These are phyloP conservation scores for Parnassius smintheus DNA, from an alignment of 2,888 invertebrate species.

Conservation along the genomic window DNA sequence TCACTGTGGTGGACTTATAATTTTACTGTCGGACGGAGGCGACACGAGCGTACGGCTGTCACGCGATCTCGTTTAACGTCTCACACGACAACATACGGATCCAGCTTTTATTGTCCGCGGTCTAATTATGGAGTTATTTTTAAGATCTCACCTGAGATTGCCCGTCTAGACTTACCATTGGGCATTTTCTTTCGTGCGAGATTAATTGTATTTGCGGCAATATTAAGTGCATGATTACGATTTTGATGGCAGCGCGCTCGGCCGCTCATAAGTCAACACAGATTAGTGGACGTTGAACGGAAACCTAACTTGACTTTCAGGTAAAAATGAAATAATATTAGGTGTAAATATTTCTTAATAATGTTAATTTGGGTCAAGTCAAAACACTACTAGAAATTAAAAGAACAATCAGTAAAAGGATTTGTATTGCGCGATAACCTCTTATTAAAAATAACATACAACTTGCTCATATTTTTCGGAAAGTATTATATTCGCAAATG, in stretches of 20 bases:
- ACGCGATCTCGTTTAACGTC: constrained; percentile 59
- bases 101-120: constrained; percentile 69
- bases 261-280: constrained; percentile 30
- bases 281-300: constrained; percentile 24
- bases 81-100: constrained; percentile 64
- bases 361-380: constrained; percentile 9
- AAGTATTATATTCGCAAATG: no score
- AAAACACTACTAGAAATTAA: neutral
- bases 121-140: constrained; percentile 69
- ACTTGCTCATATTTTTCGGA: no score
- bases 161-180: constrained; percentile 62
- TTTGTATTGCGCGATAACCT: no score
- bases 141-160: constrained; percentile 72
- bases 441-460: no score
- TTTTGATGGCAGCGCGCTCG: constrained; percentile 52
- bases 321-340: constrained; percentile 15
- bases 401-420: neutral
- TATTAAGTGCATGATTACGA: constrained; percentile 62
- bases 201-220: constrained; percentile 58
- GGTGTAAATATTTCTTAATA: constrained; percentile 12
- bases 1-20: constrained; percentile 79
- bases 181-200: constrained; percentile 67
- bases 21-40: constrained; percentile 78
- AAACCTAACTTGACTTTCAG: constrained; percentile 12
- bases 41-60: constrained; percentile 67